Evolutionary conservation across 2,113 vertebrate species (phyloP), one percentile per base, ranked within the genome.

Genomic region (Eretmochelys imbricata): DNA sequence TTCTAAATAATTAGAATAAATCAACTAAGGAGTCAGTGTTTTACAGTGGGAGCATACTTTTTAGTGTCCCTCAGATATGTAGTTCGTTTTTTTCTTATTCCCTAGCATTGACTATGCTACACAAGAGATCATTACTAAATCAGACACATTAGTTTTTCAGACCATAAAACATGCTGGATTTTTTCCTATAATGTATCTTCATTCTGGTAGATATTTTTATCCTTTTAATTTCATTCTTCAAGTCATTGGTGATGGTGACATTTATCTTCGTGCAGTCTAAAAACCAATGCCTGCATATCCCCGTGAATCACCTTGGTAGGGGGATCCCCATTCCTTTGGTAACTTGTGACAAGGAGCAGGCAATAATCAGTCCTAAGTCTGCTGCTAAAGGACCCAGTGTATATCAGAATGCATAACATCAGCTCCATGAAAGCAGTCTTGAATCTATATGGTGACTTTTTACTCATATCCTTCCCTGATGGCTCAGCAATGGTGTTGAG

Each of bases 271-370:
- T 48, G 69, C 84, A 2, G 3, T 48, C n/a, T 69, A 69, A 35
- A 94, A 89, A 54, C 29, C 49, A 84, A 13, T 4, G 17, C 62
- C 53, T 75, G 38, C 51, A 78, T 49, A 31, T 49, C 57, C 55
- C 78, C 16, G 6, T 76, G 76, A 89, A 65, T 53, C 55, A 85
- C 20, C 59, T 16, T 1, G 1, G 57, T 51, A 87, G 80, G 80
- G 27, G 12, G 78, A 57, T 16, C 2, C 0, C 5, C 42, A 35
- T 72, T 29, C 79, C 89, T 84, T 79, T 85, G 48, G 46, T 51
- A 84, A 88, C 0, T 1, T 14, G 12, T 50, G 49, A 87, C 29
- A 65, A 84, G 1, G 25, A 53, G 5, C 0, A 0, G 92, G 59
- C 48, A 90, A 20, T 5, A 50, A 25, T 38, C 80, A 91, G n/a